phyloP scores from a whole-genome alignment of 2,113 vertebrate genomes.

The Todiramphus saurophagus region DNA sequence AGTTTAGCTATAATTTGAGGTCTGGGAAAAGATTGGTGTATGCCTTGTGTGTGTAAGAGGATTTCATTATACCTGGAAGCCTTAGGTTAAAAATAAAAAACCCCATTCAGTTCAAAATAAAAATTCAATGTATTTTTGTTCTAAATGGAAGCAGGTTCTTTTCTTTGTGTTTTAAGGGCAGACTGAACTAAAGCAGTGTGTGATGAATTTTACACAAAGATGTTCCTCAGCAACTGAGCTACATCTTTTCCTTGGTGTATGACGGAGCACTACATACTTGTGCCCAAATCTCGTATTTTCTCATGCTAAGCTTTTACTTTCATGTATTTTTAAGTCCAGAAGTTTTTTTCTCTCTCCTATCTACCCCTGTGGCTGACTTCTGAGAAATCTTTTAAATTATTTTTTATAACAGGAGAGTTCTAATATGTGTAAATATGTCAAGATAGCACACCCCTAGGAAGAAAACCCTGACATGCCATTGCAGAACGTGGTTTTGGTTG shows the following conservation, averaged over 20 bases:
- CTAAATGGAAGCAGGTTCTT: neutral
- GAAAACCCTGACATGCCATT: neutral
- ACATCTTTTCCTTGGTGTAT: neutral
- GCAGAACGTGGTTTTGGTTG: fast-evolving
- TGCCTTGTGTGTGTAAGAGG: neutral
- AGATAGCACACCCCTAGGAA: neutral
- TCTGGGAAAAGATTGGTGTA: neutral
- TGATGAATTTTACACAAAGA: neutral
- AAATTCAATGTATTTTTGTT: neutral
- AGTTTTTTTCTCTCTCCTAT: neutral
- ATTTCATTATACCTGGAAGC: neutral
- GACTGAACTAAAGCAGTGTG: neutral
- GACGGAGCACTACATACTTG: neutral
- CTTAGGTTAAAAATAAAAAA: neutral
- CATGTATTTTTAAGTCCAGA: neutral
- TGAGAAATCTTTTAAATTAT: neutral
- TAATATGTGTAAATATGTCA: neutral
- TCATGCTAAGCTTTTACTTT: neutral
- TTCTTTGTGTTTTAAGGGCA: neutral
- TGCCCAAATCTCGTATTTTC: neutral
- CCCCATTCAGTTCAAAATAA: neutral
- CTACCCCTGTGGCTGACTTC: neutral
- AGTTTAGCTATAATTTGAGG: neutral
- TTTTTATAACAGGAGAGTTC: neutral
- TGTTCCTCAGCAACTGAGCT: neutral